Percentiles rank a stretch among this genome's conserved stretches.
phyloP scores from a whole-genome alignment of 2,888 invertebrate genomes.

The Lepidochitona cinerea region DNA sequence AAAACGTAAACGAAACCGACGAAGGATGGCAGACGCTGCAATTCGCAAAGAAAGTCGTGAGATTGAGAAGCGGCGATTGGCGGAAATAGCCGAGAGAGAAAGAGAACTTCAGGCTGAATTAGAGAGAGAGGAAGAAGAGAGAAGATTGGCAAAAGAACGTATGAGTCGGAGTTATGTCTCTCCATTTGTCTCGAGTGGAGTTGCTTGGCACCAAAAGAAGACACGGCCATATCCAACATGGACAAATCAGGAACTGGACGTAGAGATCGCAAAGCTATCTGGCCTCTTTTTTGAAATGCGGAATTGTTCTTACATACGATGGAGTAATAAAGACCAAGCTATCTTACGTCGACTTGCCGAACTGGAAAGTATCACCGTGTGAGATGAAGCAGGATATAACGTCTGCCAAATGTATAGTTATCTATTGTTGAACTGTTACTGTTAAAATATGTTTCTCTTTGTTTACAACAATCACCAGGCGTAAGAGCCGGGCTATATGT shows the following conservation, averaged over 20 bases:
- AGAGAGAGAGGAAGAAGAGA: neutral
- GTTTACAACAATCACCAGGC: too few relatives aligned
- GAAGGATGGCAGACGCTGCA: neutral
- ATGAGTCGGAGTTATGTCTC: neutral
- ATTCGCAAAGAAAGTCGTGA: neutral
- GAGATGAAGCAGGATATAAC: neutral
- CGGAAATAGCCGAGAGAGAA: neutral
- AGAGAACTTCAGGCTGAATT: neutral
- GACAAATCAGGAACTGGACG: conserved; percentile 10
- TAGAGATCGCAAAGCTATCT: neutral
- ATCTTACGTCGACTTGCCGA: conserved; percentile 12
- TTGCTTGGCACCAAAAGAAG: conserved; percentile 6
- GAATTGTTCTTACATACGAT: conserved; percentile 12
- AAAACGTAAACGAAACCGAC: neutral
- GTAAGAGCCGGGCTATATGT: too few relatives aligned
- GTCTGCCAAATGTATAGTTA: too few relatives aligned
- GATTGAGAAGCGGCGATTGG: too few relatives aligned
- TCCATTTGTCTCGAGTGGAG: conserved; percentile 1
- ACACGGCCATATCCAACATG: neutral
- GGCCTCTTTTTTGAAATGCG: conserved; percentile 13
- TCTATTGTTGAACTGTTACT: too few relatives aligned
- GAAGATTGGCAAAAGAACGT: neutral
- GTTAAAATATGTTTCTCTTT: too few relatives aligned
- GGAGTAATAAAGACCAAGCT: conserved; percentile 10
- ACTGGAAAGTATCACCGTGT: conserved; percentile 9